phyloP scores from a whole-genome alignment of 1,140 invertebrate species.

The Zelostemma sp. region DNA sequence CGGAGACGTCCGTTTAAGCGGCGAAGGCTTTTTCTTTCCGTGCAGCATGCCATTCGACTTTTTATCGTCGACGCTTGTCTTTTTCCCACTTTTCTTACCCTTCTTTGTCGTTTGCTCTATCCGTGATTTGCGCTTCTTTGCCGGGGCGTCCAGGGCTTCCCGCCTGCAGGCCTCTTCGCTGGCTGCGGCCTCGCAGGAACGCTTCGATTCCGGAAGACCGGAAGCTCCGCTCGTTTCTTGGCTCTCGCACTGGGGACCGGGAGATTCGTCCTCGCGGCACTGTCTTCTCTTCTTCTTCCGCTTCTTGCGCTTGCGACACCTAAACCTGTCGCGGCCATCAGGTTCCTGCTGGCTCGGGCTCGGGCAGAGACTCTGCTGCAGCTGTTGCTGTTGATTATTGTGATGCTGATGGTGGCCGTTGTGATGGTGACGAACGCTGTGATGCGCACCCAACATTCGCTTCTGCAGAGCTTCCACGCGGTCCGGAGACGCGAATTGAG shows the following conservation, averaged over 20 bases:
- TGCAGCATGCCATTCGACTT: slow-evolving; percentile 11
- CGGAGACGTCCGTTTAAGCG: slow-evolving; percentile 24
- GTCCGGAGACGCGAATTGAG: slow-evolving; percentile 74
- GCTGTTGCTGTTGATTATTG: slow-evolving; percentile 41
- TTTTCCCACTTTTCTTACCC: slow-evolving; percentile 29
- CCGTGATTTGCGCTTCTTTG: slow-evolving; percentile 63
- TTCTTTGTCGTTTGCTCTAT: slow-evolving; percentile 34
- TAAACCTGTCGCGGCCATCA: slow-evolving; percentile 55
- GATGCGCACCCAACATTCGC: slow-evolving; percentile 53
- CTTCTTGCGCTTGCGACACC: slow-evolving; percentile 60
- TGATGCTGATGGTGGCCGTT: slow-evolving; percentile 46
- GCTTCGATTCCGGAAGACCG: slow-evolving; percentile 52
- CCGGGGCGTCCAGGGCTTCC: slow-evolving; percentile 51
- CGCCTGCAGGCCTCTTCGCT: slow-evolving; percentile 56
- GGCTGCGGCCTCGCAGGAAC: slow-evolving; percentile 56
- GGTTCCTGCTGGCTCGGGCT: slow-evolving; percentile 50
- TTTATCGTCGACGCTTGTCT: slow-evolving; percentile 15
- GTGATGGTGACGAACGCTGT: slow-evolving; percentile 60
- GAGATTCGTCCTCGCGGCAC: slow-evolving; percentile 50
- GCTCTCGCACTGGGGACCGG: slow-evolving; percentile 51
- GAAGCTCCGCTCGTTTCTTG: slow-evolving; percentile 9
- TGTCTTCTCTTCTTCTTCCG: slow-evolving; percentile 56
- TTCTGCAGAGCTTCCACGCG: slow-evolving; percentile 58
- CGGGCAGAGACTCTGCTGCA: slow-evolving; percentile 54
- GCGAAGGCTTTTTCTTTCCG: slow-evolving; percentile 16